These are phyloP conservation scores for Hydrolagus affinis DNA, from an alignment of 2,113 vertebrate genomes.

Conservation along the genomic window DNA sequence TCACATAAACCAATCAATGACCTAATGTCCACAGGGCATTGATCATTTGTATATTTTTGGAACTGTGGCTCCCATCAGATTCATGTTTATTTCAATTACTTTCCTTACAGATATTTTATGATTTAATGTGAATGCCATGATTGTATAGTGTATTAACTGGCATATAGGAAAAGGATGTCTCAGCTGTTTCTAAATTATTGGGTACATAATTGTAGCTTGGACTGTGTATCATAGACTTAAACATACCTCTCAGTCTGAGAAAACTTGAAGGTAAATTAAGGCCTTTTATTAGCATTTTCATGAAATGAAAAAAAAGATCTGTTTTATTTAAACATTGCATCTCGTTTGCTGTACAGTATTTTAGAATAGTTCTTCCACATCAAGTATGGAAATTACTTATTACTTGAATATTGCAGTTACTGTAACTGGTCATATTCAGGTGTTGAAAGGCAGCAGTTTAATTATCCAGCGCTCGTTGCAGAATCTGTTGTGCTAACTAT, in stretches of 20 bases:
- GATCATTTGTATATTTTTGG: constrained; percentile 30
- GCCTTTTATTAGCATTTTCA: constrained; percentile 28
- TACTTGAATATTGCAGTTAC: constrained; percentile 64
- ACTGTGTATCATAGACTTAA: constrained; percentile 52
- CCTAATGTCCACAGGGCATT: constrained; percentile 25
- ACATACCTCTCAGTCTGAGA: constrained; percentile 58
- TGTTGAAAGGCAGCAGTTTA: constrained; percentile 6
- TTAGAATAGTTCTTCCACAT: constrained; percentile 46
- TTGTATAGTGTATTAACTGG: constrained; percentile 58
- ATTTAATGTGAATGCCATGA: constrained; percentile 69
- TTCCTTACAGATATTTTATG: constrained; percentile 49
- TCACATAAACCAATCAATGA: constrained; percentile 14
- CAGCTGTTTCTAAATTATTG: constrained; percentile 68
- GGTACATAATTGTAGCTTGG: constrained; percentile 58
- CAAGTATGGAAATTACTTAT: constrained; percentile 54
- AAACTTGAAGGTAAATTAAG: constrained; percentile 48
- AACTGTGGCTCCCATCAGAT: constrained; percentile 17
- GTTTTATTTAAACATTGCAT: constrained; percentile 67
- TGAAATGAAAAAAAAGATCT: constrained; percentile 41
- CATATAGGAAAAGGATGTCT: constrained; percentile 54
- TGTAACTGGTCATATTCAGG: constrained; percentile 40
- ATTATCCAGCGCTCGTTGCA: neutral
- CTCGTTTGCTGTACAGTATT: constrained; percentile 54
- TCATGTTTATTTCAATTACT: constrained; percentile 44
- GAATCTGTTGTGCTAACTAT: constrained; percentile 19